Evolutionary conservation across 2,888 invertebrate genomes (phyloP), one percentile per base, ranked within the genome.

Genomic region (Cephus spinipes): DNA sequence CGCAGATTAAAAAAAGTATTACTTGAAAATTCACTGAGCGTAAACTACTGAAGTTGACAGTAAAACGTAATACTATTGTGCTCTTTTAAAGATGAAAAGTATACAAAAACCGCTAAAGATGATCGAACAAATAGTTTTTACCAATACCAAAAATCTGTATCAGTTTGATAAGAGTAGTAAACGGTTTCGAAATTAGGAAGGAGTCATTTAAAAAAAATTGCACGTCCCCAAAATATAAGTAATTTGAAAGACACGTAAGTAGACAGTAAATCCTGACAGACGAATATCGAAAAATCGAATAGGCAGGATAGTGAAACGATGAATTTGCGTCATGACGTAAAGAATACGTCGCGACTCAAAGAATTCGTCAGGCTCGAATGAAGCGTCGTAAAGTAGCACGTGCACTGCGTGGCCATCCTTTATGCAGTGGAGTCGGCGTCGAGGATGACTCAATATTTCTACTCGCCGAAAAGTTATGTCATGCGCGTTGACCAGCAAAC

Each of bases 371-470:
- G 82, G 89, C 88, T 83, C 90, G 90, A 86, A 91, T 91, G 80
- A 91, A 89, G 77, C 91, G 90, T 77, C 91, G 88, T 76, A 91
- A 78, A 30, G 89, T 90, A 31, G 91, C 90, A 75, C 91, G 89
- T 75, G 91, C 92, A 79, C 90, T 91, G 77, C 92, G 91, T 79
- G 93, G 90, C 93, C 93, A 93, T 76, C 92, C 92, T 87, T 93
- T 93, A 73, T 86, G 88, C 55, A 89, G 78, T 68, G 86, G 79
- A 76, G 84, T 83, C 80, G 92, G 91, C 92, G 92, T 91, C 84
- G 92, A 91, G 92, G 92, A 91, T 84, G 76, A 77, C 77, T 89
- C 89, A 81, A 89, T 88, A 81, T 86, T 87, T 32, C 15, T 71
- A 31, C 88, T 77, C 55, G 81, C 85, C 82, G 89, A 85, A 80